Conservation (phyloP, 1,140 invertebrate species). For the Panonychus citri region DNA sequence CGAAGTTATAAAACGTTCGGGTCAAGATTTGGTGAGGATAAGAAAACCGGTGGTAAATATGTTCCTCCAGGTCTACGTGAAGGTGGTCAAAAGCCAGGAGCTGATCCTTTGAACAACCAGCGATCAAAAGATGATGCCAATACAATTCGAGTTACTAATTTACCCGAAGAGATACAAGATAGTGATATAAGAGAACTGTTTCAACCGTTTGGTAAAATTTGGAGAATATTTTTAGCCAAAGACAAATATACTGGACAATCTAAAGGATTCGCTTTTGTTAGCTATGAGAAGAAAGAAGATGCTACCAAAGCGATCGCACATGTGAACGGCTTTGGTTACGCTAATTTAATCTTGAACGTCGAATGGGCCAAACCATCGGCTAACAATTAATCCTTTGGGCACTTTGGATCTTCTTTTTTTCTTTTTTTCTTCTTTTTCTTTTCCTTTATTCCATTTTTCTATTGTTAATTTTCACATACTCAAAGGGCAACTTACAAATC, state of each 20-base stretch:
- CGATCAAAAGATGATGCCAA: slow-evolving; percentile 37
- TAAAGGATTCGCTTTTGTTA: slow-evolving; percentile 74
- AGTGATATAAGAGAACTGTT: slow-evolving; percentile 86
- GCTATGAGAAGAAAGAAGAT: slow-evolving; percentile 66
- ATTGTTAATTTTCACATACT: too few species aligned
- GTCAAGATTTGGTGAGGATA: too few species aligned
- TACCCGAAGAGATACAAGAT: slow-evolving; percentile 86
- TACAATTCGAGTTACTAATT: slow-evolving; percentile 86
- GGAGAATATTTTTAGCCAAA: slow-evolving; percentile 30
- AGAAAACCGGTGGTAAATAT: slow-evolving; percentile 26
- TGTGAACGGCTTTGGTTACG: slow-evolving; percentile 86
- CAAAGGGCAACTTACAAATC: too few species aligned
- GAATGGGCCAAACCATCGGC: slow-evolving; percentile 71
- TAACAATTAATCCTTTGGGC: too few species aligned
- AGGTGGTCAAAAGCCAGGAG: slow-evolving; percentile 40
- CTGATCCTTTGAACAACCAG: slow-evolving; percentile 35
- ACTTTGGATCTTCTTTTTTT: too few species aligned
- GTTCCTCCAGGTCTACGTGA: slow-evolving; percentile 68
- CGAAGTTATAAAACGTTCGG: too few species aligned
- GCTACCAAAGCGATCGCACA: slow-evolving; percentile 69
- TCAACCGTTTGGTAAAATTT: slow-evolving; percentile 10
- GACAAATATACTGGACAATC: slow-evolving; percentile 37
- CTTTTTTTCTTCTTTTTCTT: too few species aligned
- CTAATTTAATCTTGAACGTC: slow-evolving; percentile 90
- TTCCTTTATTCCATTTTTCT: too few species aligned